Conservation (phyloP, 2,888 invertebrate genomes). For the Bellardia bayeri region DNA sequence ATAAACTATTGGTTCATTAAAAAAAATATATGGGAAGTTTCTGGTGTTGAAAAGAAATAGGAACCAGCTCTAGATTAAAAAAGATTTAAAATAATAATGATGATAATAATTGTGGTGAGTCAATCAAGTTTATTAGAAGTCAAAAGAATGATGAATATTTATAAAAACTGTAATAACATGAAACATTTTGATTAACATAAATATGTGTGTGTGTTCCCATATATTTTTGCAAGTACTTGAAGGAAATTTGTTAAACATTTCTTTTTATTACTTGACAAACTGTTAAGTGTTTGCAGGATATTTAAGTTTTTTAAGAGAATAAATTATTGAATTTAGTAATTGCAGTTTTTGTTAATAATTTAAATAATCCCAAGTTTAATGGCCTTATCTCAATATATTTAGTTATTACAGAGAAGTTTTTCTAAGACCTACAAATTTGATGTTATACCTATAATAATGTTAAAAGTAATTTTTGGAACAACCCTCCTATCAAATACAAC, state of each 20-base stretch:
- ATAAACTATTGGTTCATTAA: background rate
- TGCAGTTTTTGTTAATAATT: no score
- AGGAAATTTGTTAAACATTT: conserved; percentile 1
- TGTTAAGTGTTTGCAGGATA: background rate
- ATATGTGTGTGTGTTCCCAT: no score
- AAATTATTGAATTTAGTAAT: no score
- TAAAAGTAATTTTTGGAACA: no score
- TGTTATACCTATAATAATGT: background rate
- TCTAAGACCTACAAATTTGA: background rate
- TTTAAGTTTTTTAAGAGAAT: background rate
- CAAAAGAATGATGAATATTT: conserved; percentile 19
- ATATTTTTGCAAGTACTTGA: background rate
- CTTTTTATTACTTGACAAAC: background rate
- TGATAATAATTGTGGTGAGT: background rate
- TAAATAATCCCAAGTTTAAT: no score
- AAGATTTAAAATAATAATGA: background rate
- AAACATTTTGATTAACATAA: background rate
- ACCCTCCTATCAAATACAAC: background rate
- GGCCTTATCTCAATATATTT: no score
- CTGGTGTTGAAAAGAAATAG: conserved; percentile 16
- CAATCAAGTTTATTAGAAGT: background rate
- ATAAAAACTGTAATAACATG: conserved; percentile 5
- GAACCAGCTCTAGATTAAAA: background rate
- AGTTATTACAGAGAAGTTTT: no score
- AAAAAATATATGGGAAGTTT: background rate